Evolutionary conservation across 2,888 invertebrate genomes (phyloP), one percentile per base, ranked within the genome.

Genomic region (Beris morrisii): DNA sequence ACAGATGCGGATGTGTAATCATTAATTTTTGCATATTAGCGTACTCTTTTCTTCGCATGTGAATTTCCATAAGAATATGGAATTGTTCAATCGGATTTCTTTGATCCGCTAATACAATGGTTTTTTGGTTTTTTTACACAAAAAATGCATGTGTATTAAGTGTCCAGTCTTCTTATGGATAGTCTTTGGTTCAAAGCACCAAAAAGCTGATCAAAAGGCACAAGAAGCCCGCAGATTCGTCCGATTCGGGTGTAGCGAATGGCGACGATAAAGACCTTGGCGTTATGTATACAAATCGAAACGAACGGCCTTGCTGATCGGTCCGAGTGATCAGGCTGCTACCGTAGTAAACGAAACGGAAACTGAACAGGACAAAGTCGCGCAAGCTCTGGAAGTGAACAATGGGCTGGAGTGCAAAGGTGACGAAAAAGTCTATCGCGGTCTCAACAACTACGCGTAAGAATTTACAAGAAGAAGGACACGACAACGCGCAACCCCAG

Each of bases 401-500:
- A 91, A 96, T 75, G 88, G 91, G 73, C 75, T 92, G 0, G 88
- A 90, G 73, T 93, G 92, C 0, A 92, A 93, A 78, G 90, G 92
- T 79, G 96, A 97, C 81, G 97, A 97, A 78, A 95, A 95, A 83
- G 84, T 87, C 0, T 99, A 99, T 78, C 84, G 97, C 28, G 99
- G 98, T 0, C 79, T 97, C 59, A 97, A 97, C 74, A 96, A 97
- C 80, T 99, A 99, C 76, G 88, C 93, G 0, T 91, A 95, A 74
- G 96, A 91, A n/a, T n/a, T 78, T 93, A 90, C 76, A 96, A 96
- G 79, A 97, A 97, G 73, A 89, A 91, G 73, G 99, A 99, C 77
- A 96, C 97, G 0, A 95, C 95, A 0, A 92, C 93, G 6, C 98
- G 98, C 0, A 98, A 97, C 79, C 98, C 97, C 1, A 92, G 96